Evolutionary conservation across 2,888 invertebrate species (phyloP), one percentile per base, ranked within the genome.

Genomic region (Ormyrus rosae): DNA sequence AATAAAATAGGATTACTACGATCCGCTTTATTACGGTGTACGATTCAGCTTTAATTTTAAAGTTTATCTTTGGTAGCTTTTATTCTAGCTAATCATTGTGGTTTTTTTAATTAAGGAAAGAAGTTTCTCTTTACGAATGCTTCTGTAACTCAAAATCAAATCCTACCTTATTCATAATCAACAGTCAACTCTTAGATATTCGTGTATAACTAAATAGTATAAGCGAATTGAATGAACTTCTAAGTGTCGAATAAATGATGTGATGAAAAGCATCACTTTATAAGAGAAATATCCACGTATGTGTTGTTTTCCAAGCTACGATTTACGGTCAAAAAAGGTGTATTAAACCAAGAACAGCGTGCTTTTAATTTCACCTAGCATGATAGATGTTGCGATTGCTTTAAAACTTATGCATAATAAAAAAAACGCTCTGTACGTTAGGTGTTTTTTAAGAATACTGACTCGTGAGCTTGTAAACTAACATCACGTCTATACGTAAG

Each of bases 401-500:
- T 1, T 46, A 46, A 48, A 34, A 58, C 48, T 58, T 50, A 46
- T 61, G 70, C 34, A 53, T 61, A 71, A 61, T 61, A 19, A n/a
- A n/a, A 71, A 71, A 68, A 51, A 34, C 8, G 50, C n/a, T 45
- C n/a, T 53, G 7, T 45, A 61, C 46, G 46, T 70, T 60, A 70
- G 46, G 46, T 9, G 10, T 70, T 61, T 19, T 64, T 64, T 19
- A 56, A 73, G 10, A 55, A 56, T 60, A 34, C 55, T 63, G 48
- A 60, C 34, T 72, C 53, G 55, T 72, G 34, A 34, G 34, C 34
- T 34, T 34, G 34, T 34, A 34, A 55, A 72, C 53, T 58, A 13
- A 72, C 55, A 55, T 55, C 55, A 63, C 50, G 63, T 64, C 45
- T 64, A 60, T 72, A 72, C 51, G 45, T 63, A 73, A 51, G 48